phyloP scores from a whole-genome alignment of 2,888 invertebrate species.

The Nomada lathburiana region DNA sequence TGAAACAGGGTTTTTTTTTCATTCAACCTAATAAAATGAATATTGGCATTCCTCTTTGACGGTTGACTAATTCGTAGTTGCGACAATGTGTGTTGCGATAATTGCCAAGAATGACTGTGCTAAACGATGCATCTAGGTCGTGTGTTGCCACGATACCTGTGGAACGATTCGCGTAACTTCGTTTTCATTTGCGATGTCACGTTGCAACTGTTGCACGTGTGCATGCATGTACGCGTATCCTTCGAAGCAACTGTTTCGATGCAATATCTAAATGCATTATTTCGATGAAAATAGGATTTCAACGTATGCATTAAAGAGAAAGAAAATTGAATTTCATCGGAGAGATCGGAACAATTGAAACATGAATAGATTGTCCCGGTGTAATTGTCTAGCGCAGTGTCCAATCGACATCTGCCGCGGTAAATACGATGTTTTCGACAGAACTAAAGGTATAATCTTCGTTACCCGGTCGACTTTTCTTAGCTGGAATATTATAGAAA shows the following conservation, averaged over 20 bases:
- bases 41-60: neutral
- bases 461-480: conserved; percentile 23
- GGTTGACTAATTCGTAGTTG: conserved; percentile 23
- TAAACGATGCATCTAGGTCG: conserved; percentile 60
- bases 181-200: conserved; percentile 38
- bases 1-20: too few species aligned
- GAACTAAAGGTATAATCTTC: conserved; percentile 14
- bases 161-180: conserved; percentile 28
- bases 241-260: neutral
- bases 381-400: conserved; percentile 1
- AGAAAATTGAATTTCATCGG: conserved; percentile 15
- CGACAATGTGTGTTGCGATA: conserved; percentile 35
- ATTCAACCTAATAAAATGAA: neutral
- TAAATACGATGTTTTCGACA: conserved; percentile 30
- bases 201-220: neutral
- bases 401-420: conserved; percentile 24
- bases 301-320: conserved; percentile 7
- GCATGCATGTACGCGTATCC: neutral
- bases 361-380: neutral
- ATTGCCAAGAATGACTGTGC: conserved; percentile 50
- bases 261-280: neutral
- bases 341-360: conserved; percentile 25
- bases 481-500: conserved; percentile 46
- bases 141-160: conserved; percentile 23
- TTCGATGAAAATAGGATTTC: too few species aligned